Base-by-base conservation (phyloP, 2,113 vertebrate species). In the Delphinapterus leucas region DNA sequence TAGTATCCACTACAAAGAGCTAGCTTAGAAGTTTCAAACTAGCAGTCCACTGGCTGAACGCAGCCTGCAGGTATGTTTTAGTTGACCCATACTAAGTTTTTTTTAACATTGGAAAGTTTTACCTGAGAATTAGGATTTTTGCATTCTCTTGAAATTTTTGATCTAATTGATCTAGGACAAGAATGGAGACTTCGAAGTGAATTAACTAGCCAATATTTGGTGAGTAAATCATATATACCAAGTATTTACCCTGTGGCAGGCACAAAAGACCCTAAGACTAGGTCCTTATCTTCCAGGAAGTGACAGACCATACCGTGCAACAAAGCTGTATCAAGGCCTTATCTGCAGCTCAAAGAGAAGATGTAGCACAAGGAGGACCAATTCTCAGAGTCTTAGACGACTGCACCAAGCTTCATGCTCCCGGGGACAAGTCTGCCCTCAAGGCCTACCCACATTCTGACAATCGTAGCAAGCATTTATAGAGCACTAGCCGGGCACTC, bases 381-480 rank as follows among this genome's bases (percentile, higher is more conserved):
- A 1, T 11, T 74, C 38, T 23, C 44, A 18, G 67, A 55, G 74
- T 73, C 38, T 68, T 21, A 18, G 67, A 38, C 11, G 0, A 41
- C 4, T 38, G 9, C 5, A 12, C 0, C 47, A 44, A 28, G 55
- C 25, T 61, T n/a, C 6, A 6, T 28, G 17, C 38, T 73, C 63
- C 11, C 47, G 6, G 11, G 58, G 70, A 60, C 81, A 31, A 23
- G 14, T 13, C 20, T 88, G 74, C 17, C 55, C 33, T 49, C 23
- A 2, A 26, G 0, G 21, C 28, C 53, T 9, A 3, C n/a, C 47
- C 36, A 0, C 26, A 10, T 7, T 14, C 28, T 9, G 5, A 63
- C 26, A 13, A 44, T 2, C 14, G 7, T 0, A 3, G 65, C 28
- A 11, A 23, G 68, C 31, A 15, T 28, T n/a, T 15, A 11, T 0